These are phyloP conservation scores for Tortricodes alternella DNA, from an alignment of 2,888 invertebrate species.

Conservation along the genomic window DNA sequence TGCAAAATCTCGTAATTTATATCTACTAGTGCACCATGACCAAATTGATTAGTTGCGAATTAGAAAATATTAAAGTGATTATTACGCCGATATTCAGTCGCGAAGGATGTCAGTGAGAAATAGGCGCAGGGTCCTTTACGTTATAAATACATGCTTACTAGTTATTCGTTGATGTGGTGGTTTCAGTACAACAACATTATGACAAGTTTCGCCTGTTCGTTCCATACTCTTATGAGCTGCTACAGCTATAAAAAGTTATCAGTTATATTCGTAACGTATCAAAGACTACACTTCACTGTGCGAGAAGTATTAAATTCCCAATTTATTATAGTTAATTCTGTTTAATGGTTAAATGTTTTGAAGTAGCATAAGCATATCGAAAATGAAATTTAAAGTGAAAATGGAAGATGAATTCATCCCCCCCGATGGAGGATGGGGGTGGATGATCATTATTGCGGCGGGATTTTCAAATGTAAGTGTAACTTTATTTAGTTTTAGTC, in stretches of 20 bases:
- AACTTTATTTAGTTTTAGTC: not conserved
- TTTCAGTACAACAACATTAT: conserved; percentile 5
- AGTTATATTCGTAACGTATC: conserved; percentile 45
- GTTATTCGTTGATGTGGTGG: not conserved
- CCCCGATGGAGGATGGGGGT: conserved; percentile 91
- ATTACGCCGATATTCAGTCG: not conserved
- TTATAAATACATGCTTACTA: not conserved
- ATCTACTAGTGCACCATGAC: no score
- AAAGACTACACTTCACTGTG: conserved; percentile 33
- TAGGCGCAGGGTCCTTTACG: not conserved
- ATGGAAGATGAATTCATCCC: conserved; percentile 83
- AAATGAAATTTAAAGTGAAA: conserved; percentile 60
- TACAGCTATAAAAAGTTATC: conserved; percentile 43
- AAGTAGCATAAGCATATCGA: conserved; percentile 51
- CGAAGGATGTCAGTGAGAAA: not conserved
- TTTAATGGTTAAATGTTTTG: not conserved
- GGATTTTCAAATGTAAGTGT: conserved; percentile 88
- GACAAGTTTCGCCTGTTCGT: conserved; percentile 1
- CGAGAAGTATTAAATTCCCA: conserved; percentile 25
- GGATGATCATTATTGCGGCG: conserved; percentile 87
- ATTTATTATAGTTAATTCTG: conserved; percentile 23
- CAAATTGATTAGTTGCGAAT: no score
- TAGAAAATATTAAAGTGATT: no score
- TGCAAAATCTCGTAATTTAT: no score
- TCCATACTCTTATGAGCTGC: conserved; percentile 8